Conservation (phyloP, 1,140 invertebrate genomes). For the Drosophila parvula region DNA sequence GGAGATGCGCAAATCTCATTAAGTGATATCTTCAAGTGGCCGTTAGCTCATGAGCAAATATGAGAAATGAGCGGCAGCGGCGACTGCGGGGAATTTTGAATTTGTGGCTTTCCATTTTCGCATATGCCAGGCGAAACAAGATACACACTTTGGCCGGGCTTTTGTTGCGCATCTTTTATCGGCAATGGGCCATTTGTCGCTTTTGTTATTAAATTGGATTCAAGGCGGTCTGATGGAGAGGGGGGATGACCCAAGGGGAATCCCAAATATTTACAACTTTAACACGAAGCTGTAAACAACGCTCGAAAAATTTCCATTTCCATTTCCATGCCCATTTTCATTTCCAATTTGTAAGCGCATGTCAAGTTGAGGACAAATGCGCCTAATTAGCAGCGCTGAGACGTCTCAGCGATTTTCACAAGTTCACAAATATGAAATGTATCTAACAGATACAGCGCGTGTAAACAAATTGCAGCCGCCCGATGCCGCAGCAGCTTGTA, state of each 20-base stretch:
- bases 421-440: conserved; percentile 78
- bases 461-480: conserved; percentile 69
- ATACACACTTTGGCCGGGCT: conserved; percentile 28
- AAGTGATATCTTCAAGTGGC: conserved; percentile 82
- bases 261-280: conserved; percentile 67
- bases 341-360: conserved; percentile 68
- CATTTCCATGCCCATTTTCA: conserved; percentile 59
- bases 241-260: not conserved
- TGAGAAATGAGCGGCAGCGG: conserved; percentile 64
- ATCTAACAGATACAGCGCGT: conserved; percentile 67
- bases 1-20: conserved; percentile 81
- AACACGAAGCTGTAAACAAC: conserved; percentile 51
- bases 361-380: conserved; percentile 76
- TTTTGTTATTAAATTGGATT: conserved; percentile 71
- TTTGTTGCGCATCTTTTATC: conserved; percentile 64
- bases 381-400: conserved; percentile 70
- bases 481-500: conserved; percentile 29
- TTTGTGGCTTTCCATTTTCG: conserved; percentile 45
- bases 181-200: conserved; percentile 73
- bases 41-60: conserved; percentile 67
- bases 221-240: not conserved
- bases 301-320: conserved; percentile 57
- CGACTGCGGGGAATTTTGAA: conserved; percentile 49
- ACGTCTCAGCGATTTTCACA: conserved; percentile 76
- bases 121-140: conserved; percentile 53